A percentile compares a stretch with the other conserved stretches of the same genome.
phyloP scores from a whole-genome alignment of 1,140 invertebrate genomes.

The Archivesica marissinica region DNA sequence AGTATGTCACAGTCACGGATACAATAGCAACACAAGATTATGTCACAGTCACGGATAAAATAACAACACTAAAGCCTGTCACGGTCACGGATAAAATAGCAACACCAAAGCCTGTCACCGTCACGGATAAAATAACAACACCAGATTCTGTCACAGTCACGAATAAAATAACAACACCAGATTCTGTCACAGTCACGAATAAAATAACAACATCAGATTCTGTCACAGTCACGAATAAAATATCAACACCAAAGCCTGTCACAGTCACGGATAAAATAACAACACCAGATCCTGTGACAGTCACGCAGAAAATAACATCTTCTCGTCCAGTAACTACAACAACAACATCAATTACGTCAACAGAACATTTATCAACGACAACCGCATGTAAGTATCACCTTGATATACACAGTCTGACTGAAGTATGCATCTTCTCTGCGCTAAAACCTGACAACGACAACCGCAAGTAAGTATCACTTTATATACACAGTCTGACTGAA shows the following conservation, averaged over 20 bases:
- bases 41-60: not conserved
- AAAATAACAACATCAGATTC: not conserved
- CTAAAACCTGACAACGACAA: not conserved
- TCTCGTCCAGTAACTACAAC: not conserved
- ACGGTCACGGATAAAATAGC: conserved; percentile 1
- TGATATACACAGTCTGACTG: not conserved
- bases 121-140: too few relatives aligned
- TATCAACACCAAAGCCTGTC: not conserved
- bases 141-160: too few relatives aligned
- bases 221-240: not conserved
- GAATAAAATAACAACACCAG: not conserved
- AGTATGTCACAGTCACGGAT: not conserved
- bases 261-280: not conserved
- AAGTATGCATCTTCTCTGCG: not conserved
- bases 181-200: not conserved
- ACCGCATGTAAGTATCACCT: conserved; percentile 57
- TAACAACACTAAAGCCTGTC: not conserved
- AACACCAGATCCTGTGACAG: not conserved
- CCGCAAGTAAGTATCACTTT: not conserved
- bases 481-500: not conserved
- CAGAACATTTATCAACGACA: conserved; percentile 28
- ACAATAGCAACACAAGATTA: not conserved
- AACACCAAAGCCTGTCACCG: too few relatives aligned
- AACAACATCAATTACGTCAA: not conserved
- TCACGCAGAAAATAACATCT: not conserved